These are phyloP conservation scores for Choristoneura rosaceana DNA, from an alignment of 2,888 invertebrate genomes.

Conservation along the genomic window DNA sequence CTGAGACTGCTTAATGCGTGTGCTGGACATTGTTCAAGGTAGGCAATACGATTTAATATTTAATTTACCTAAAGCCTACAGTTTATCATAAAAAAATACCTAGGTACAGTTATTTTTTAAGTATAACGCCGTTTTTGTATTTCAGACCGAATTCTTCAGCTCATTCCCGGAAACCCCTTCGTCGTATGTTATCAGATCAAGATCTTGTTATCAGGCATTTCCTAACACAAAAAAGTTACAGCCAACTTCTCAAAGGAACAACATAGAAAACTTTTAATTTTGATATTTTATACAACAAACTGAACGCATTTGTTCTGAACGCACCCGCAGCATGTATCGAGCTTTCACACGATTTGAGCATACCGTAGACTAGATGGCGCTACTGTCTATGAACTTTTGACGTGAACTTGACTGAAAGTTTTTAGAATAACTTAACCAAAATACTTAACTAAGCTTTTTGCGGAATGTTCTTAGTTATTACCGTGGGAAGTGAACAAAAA, in stretches of 20 bases:
- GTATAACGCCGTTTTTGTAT: slow-evolving; percentile 30
- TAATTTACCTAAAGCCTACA: background rate
- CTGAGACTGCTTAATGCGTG: slow-evolving; percentile 62
- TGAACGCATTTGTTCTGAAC: slow-evolving; percentile 49
- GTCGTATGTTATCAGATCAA: slow-evolving; percentile 62
- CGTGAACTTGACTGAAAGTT: slow-evolving; percentile 83
- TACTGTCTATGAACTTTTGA: slow-evolving; percentile 80
- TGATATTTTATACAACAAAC: slow-evolving; percentile 35
- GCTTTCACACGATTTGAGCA: slow-evolving; percentile 68
- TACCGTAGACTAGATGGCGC: slow-evolving; percentile 74
- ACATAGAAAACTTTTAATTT: slow-evolving; percentile 38
- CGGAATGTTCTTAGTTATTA: slow-evolving; percentile 74
- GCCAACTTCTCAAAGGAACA: slow-evolving; percentile 59
- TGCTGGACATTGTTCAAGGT: slow-evolving; percentile 57
- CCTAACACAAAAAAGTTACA: slow-evolving; percentile 61
- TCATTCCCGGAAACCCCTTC: slow-evolving; percentile 51
- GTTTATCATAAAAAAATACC: too few species aligned
- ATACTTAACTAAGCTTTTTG: slow-evolving; percentile 74
- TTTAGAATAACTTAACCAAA: slow-evolving; percentile 80
- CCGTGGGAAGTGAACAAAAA: slow-evolving; percentile 64
- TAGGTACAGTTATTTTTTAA: too few species aligned
- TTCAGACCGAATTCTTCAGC: slow-evolving; percentile 45
- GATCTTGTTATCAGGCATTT: slow-evolving; percentile 68
- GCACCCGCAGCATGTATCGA: slow-evolving; percentile 71
- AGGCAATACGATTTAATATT: slow-evolving; percentile 42